A percentile compares a stretch with the other conserved stretches of the same genome.
Conservation (phyloP, 2,113 vertebrate species). For the Xiphophorus maculatus region DNA sequence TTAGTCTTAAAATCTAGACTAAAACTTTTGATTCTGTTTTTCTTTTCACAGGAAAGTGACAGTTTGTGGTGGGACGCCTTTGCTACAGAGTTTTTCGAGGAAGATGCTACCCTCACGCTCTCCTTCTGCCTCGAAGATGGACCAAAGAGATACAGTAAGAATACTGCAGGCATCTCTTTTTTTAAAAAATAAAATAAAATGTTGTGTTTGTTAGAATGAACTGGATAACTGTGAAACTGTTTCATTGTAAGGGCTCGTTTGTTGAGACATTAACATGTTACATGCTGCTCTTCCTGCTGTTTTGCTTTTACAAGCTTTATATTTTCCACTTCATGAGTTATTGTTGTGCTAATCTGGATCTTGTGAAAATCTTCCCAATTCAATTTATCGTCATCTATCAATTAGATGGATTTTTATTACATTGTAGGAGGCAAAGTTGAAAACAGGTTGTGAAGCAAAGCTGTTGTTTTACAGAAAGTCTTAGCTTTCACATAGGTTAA, state of each 20-base stretch:
- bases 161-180: not conserved
- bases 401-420: not conserved
- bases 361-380: not conserved
- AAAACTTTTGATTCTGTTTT: conserved; percentile 1
- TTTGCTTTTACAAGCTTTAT: not conserved
- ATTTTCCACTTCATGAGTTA: not conserved
- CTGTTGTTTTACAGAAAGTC: not conserved
- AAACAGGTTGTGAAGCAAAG: conserved; percentile 1
- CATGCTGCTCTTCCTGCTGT: not conserved
- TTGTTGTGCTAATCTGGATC: not conserved
- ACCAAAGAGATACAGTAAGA: conserved; percentile 99
- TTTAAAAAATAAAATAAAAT: not conserved
- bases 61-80: conserved; percentile 99
- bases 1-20: too few species aligned
- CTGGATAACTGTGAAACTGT: not conserved
- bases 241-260: not conserved
- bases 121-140: conserved; percentile 99
- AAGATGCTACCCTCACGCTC: conserved; percentile 97
- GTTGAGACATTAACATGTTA: not conserved
- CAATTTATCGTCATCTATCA: not conserved
- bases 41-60: conserved; percentile 90
- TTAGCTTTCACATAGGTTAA: not conserved
- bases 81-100: conserved; percentile 98
- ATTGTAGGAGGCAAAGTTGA: not conserved
- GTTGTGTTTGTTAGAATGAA: not conserved